Conservation (phyloP, 2,113 vertebrate species). For the Rhinolophus sinicus region DNA sequence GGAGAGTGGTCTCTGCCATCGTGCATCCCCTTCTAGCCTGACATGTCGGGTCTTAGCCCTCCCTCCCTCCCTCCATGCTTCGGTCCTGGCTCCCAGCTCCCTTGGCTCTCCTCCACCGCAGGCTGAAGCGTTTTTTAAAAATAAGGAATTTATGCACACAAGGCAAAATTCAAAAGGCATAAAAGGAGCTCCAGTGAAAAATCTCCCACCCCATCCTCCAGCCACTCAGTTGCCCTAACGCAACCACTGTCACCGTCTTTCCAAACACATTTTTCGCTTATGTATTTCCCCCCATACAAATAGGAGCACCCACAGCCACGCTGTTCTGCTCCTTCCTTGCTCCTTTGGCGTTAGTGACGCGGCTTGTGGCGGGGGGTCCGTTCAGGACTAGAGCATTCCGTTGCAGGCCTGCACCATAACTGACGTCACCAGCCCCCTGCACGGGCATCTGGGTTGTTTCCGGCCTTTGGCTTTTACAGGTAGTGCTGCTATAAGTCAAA, state of each 20-base stretch:
- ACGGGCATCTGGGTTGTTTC: fast-evolving
- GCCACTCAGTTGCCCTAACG: neutral
- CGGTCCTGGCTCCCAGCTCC: neutral
- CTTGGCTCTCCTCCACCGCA: neutral
- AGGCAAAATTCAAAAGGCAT: neutral
- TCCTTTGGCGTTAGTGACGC: fast-evolving
- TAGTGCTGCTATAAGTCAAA: too few species aligned
- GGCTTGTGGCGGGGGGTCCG: neutral
- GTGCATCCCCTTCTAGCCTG: neutral
- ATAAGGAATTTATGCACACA: neutral
- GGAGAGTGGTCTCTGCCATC: neutral
- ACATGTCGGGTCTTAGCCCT: neutral
- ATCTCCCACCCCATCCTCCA: neutral
- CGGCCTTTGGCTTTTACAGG: neutral
- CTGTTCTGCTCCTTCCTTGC: too few species aligned
- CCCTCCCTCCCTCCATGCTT: neutral
- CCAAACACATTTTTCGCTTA: neutral
- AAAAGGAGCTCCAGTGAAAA: neutral
- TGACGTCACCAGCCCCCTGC: neutral
- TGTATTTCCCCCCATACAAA: neutral
- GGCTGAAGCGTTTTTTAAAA: neutral
- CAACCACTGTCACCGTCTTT: neutral
- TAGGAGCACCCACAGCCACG: fast-evolving
- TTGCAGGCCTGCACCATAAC: neutral
- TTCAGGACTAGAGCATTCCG: neutral